Evolutionary conservation across 2,888 invertebrate genomes (phyloP).

Genomic region (Diarsia dahlii): DNA sequence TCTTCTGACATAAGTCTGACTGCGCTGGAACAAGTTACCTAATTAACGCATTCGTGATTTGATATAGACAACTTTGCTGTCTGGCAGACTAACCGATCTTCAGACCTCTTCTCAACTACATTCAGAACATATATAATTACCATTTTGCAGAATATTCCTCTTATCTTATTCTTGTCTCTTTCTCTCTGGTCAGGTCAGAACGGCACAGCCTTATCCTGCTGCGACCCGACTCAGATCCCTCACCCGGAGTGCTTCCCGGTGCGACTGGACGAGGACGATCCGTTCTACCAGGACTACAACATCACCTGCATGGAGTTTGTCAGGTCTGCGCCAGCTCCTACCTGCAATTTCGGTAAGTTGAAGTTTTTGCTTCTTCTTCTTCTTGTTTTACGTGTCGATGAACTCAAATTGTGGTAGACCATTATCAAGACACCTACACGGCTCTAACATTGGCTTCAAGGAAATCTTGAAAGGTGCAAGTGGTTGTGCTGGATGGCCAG

Average conservation of each 20-base stretch:
- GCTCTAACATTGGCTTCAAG: too few relatives aligned
- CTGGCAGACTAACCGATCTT: neutral
- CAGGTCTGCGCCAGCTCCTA: slow-evolving; percentile 94
- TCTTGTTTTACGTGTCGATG: too few relatives aligned
- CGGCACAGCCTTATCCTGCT: slow-evolving; percentile 94
- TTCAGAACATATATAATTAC: neutral
- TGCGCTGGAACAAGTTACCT: too few relatives aligned
- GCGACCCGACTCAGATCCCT: slow-evolving; percentile 80
- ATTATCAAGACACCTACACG: too few relatives aligned
- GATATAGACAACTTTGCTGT: neutral
- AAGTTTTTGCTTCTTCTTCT: too few relatives aligned
- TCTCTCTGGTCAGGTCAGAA: slow-evolving; percentile 87
- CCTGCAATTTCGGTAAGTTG: slow-evolving; percentile 92
- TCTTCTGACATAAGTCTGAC: neutral
- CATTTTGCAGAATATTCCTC: neutral
- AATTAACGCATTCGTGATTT: neutral
- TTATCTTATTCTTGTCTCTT: neutral
- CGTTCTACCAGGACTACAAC: slow-evolving; percentile 92
- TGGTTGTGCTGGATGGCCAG: too few relatives aligned
- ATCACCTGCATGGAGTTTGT: slow-evolving; percentile 96
- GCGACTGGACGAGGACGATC: slow-evolving; percentile 92
- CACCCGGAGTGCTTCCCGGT: slow-evolving; percentile 97
- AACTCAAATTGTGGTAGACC: too few relatives aligned
- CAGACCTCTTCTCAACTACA: neutral
- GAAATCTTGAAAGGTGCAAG: too few relatives aligned